phyloP scores from a whole-genome alignment of 92 coral and sea anemone genomes.

The Plumapathes pennacea region DNA sequence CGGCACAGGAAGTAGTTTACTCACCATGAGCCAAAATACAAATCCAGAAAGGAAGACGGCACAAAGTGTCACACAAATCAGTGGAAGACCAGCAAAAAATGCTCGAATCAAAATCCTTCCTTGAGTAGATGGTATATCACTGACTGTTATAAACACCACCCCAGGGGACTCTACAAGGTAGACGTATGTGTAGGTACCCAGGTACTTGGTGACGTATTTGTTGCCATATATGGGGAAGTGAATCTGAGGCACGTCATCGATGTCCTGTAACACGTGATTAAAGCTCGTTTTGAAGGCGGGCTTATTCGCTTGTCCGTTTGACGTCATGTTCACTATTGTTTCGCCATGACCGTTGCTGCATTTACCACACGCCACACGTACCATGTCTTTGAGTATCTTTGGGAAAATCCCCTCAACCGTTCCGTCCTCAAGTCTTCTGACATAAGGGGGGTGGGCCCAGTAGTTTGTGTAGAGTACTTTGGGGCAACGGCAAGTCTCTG shows the following conservation, averaged over 20 bases:
- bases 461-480: constrained; percentile 61
- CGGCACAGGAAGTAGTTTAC: too few species aligned
- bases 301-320: constrained; percentile 42
- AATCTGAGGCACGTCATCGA: constrained; percentile 61
- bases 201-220: constrained; percentile 41
- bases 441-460: constrained; percentile 70
- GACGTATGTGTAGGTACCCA: constrained; percentile 50
- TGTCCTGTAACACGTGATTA: constrained; percentile 37
- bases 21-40: constrained; percentile 73
- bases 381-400: constrained; percentile 25
- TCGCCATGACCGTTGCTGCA: constrained; percentile 69
- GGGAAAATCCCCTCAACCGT: constrained; percentile 51
- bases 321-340: constrained; percentile 14
- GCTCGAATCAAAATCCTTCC: constrained; percentile 29
- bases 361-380: constrained; percentile 53
- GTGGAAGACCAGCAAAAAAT: constrained; percentile 42
- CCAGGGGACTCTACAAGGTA: constrained; percentile 81
- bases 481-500: constrained; percentile 78
- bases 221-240: constrained; percentile 82
- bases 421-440: constrained; percentile 10
- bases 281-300: constrained; percentile 25
- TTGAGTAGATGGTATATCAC: constrained; percentile 21
- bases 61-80: constrained; percentile 34
- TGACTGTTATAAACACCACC: constrained; percentile 68
- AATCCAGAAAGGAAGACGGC: constrained; percentile 66